Base-by-base conservation (phyloP, 2,113 vertebrate genomes). In the Mirounga angustirostris region DNA sequence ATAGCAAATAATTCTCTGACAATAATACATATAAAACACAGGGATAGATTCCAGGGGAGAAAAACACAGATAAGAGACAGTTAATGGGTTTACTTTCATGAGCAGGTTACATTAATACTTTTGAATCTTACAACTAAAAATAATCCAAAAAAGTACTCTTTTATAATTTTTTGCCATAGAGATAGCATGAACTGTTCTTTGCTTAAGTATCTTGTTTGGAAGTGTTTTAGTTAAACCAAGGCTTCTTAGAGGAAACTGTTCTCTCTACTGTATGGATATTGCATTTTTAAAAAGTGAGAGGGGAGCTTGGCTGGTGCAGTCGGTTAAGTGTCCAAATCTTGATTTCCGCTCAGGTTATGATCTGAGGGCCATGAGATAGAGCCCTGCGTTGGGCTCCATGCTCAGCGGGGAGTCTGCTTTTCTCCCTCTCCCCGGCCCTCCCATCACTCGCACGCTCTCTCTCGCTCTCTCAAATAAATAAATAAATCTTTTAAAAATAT, bases 171-270 rank as follows among this genome's bases (percentile, higher is more conserved):
- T 58, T 88, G 5, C 74, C 21, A 19, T 24, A 43, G 40, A 46
- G 54, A 22, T 33, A 79, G 4, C 40, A 56, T 50, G 59, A 94
- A 56, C 43, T 92, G 3, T 12, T 81, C 63, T 97, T 93, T 83
- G 36, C 43, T 86, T 76, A 86, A 90, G 5, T 91, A 36, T 80
- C 59, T 65, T 21, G 36, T 95, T 80, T 24, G 9, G 26, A 54
- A 36, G 52, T 54, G 43, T 91, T 88, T 71, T 36, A 33, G 30
- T 90, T 88, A 96, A 95, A 83, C n/a, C 40, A 93, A 87, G 85
- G 9, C 40, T 56, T 82, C 89, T 89, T 12, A 22, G 4, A 50
- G 63, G 88, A 96, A 89, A 28, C 14, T 43, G 7, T 84, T 91
- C 91, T 88, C 80, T 82, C 40, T 89, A 61, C 56, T 28, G 3